phyloP scores from a whole-genome alignment of 2,113 vertebrate species.

The Carassius gibelio region DNA sequence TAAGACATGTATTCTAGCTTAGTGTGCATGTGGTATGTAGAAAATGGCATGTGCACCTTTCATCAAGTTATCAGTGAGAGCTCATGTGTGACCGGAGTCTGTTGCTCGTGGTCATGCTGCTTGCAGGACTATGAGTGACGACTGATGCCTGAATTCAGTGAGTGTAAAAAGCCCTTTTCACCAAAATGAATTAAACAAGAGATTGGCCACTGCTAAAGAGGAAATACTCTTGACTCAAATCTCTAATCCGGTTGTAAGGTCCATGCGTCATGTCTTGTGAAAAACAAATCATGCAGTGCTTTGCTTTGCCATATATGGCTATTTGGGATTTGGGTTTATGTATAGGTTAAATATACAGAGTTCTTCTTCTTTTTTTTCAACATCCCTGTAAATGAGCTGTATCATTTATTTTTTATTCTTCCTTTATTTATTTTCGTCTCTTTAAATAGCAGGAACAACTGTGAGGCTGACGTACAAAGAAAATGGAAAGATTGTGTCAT shows the following conservation, averaged over 20 bases:
- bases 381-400: slow-evolving; percentile 1
- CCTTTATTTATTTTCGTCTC: not conserved
- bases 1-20: not conserved
- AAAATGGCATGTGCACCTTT: slow-evolving; percentile 48
- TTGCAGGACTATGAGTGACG: slow-evolving; percentile 48
- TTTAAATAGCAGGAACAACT: not conserved
- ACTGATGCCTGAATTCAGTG: slow-evolving; percentile 33
- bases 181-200: slow-evolving; percentile 46
- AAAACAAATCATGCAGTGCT: not conserved
- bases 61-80: slow-evolving; percentile 57
- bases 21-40: slow-evolving; percentile 51
- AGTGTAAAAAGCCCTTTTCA: slow-evolving; percentile 45
- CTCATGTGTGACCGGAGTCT: slow-evolving; percentile 58
- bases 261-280: slow-evolving; percentile 22
- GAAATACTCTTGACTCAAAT: slow-evolving; percentile 36
- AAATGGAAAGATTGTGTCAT: slow-evolving; percentile 14
- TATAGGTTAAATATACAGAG: slow-evolving; percentile 11
- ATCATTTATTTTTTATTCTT: not conserved
- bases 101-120: not conserved
- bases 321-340: slow-evolving; percentile 4
- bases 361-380: slow-evolving; percentile 9
- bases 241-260: slow-evolving; percentile 15
- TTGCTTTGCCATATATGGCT: not conserved
- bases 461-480: slow-evolving; percentile 20
- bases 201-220: slow-evolving; percentile 26